Conservation (phyloP, 2,888 invertebrate genomes). For the Sipha maydis region DNA sequence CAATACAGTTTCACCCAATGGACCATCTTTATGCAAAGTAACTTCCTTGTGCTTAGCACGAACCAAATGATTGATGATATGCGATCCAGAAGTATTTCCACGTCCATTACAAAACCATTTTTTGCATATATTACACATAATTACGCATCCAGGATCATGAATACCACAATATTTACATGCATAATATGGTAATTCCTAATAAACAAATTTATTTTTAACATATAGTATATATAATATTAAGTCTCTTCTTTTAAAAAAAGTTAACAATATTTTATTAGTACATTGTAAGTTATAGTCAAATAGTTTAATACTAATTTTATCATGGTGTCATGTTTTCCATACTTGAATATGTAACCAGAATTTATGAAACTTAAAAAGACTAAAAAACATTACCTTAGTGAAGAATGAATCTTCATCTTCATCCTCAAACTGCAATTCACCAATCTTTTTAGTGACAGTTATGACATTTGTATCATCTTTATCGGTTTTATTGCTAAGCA, state of each 20-base stretch:
- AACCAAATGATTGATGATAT: constrained; percentile 98
- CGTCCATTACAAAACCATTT: constrained; percentile 99
- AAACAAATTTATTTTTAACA: not conserved
- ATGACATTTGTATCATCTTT: constrained; percentile 66
- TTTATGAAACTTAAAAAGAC: not conserved
- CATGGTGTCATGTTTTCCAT: not conserved
- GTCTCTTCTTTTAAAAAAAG: no score
- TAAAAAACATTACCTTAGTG: constrained; percentile 70
- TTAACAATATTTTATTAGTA: no score
- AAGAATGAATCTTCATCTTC: constrained; percentile 92
- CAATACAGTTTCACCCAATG: constrained; percentile 94
- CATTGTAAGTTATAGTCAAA: no score
- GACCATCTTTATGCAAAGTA: constrained; percentile 95
- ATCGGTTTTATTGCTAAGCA: constrained; percentile 68
- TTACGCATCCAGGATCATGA: constrained; percentile 96
- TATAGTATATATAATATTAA: not conserved
- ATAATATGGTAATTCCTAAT: constrained; percentile 87
- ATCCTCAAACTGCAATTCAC: constrained; percentile 93
- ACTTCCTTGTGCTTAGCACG: constrained; percentile 99
- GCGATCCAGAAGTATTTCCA: constrained; percentile 97
- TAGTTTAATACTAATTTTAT: no score
- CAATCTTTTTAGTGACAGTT: constrained; percentile 78
- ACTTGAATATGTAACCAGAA: not conserved
- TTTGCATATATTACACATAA: constrained; percentile 97
- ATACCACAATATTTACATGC: constrained; percentile 99